Percentiles rank a stretch among this genome's conserved stretches.
Conservation (phyloP, 2,113 vertebrate genomes). For the Elephantulus edwardii region DNA sequence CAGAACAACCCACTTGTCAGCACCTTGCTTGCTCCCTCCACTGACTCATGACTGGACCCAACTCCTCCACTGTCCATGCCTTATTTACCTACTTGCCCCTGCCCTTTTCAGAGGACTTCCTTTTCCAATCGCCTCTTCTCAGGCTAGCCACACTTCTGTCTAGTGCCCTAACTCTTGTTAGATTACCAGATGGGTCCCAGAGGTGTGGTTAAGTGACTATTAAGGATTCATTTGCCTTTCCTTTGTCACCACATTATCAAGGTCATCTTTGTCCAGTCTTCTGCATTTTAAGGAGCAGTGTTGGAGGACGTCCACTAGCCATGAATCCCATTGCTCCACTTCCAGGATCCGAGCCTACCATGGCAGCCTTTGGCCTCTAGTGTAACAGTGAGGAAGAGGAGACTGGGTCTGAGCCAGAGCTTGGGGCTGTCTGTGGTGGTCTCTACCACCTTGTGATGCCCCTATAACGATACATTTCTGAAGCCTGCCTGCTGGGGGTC, state of each 20-base stretch:
- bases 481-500: conserved; percentile 64
- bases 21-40: background rate
- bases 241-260: background rate
- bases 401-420: background rate
- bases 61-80: background rate
- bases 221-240: background rate
- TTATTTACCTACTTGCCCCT: background rate
- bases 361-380: background rate
- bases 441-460: background rate
- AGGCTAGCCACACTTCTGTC: background rate
- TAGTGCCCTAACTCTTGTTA: background rate
- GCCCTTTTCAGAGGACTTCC: background rate
- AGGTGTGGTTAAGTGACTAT: background rate
- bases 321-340: background rate
- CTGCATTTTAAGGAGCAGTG: background rate
- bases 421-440: background rate
- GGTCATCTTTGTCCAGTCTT: background rate
- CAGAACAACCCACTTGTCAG: background rate
- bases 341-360: background rate
- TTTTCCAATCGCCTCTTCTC: background rate
- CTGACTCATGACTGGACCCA: too few relatives aligned
- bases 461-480: background rate
- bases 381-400: background rate
- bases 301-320: background rate
- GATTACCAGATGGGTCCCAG: background rate